Base-by-base conservation (phyloP, 2,797 vertebrate genomes). In the Sebastes oblongus region DNA sequence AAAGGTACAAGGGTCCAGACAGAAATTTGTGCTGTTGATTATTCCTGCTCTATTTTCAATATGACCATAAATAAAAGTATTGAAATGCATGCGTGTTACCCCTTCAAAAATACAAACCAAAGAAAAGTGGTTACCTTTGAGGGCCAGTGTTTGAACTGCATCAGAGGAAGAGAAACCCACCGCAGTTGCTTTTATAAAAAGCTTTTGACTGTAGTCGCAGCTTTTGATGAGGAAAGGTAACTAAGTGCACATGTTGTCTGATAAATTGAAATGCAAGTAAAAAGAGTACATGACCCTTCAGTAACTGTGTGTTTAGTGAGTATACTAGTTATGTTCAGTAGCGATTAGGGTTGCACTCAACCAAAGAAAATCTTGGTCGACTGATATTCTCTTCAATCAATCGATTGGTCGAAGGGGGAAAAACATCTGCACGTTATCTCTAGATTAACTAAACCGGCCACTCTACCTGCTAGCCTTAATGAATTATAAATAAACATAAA, bases 171-270 rank as follows among this genome's bases (percentile, higher is more conserved):
- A 34, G 16, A 72, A 29, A 66, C 24, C 8, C 52, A 30, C 5
- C 60, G 30, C n/a, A 3, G 27, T 36, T 66, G 50, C 52, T 77
- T 86, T 78, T n/a, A 50, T 66, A 39, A 34, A 34, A 76, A 54
- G 62, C 54, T 80, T 69, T 75, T 56, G 16, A 60, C 27, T 64
- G 10, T 20, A 34, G 25, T 55, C 39, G 50, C 9, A 34, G 64
- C 58, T 66, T 77, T 75, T 58, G 59, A 81, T 64, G 34, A 71
- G 55, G 56, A 75, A 52, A n/a, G 3, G 30, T 74, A 30, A 72
- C 52, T 55, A 32, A 75, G 62, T 79, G 42, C 42, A 50, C 6
- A 27, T 62, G 42, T 70, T 77, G 36, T 81, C 74, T 68, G 79
- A 69, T 59, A 54, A 42, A 64, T 0, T 85, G 32, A 75, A 79